Conservation (phyloP, 1,140 invertebrate species). For the Nylanderia fulva region DNA sequence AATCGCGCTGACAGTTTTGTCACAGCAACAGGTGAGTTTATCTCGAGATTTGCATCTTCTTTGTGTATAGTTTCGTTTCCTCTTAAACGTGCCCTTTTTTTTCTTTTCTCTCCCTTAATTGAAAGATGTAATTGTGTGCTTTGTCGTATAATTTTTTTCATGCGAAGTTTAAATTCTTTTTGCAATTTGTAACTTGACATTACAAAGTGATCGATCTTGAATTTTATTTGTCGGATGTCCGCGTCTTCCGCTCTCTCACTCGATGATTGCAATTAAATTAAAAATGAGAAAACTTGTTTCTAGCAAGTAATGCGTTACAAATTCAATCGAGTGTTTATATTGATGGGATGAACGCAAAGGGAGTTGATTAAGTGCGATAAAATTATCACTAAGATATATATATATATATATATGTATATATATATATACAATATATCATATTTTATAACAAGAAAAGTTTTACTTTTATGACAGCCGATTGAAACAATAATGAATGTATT, state of each 20-base stretch:
- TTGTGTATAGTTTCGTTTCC: no score
- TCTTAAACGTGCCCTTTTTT: background rate
- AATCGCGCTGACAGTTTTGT: constrained; percentile 10
- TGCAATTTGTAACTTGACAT: background rate
- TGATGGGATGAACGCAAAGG: background rate
- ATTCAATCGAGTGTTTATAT: background rate
- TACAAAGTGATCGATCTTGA: background rate
- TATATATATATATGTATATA: background rate
- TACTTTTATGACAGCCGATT: background rate
- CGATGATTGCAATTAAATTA: background rate
- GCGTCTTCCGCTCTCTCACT: background rate
- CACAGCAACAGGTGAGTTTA: constrained; percentile 77
- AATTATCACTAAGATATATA: background rate
- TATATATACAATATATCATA: background rate
- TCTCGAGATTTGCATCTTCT: background rate
- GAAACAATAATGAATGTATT: background rate
- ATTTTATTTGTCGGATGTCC: background rate
- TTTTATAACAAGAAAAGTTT: background rate
- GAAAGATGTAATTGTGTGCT: background rate
- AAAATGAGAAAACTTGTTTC: background rate
- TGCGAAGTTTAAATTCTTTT: background rate
- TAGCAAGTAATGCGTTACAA: background rate
- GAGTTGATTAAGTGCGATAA: background rate
- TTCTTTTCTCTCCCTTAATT: background rate
- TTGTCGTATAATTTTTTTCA: no score